These are phyloP conservation scores for Meliscaeva auricollis DNA, from an alignment of 2,888 invertebrate genomes.

Conservation along the genomic window DNA sequence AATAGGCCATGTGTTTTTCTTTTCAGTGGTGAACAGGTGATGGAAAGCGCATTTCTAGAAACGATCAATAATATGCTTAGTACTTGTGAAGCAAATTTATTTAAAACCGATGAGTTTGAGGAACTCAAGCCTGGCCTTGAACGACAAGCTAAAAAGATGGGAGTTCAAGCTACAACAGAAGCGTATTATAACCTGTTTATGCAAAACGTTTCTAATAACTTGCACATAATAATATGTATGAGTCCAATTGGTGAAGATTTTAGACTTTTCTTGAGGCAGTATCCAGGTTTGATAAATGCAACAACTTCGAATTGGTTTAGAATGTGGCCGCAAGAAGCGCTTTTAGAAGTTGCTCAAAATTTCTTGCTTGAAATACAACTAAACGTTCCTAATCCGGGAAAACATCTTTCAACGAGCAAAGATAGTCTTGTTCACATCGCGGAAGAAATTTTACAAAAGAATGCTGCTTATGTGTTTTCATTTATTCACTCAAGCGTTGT, in stretches of 20 bases:
- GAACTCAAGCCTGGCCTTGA: slow-evolving; percentile 85
- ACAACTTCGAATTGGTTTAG: slow-evolving; percentile 96
- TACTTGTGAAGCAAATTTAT: slow-evolving; percentile 95
- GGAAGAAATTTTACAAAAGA: slow-evolving; percentile 87
- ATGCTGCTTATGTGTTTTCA: slow-evolving; percentile 91
- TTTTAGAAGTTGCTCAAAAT: slow-evolving; percentile 94
- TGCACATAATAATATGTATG: slow-evolving; percentile 94
- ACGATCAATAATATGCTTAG: slow-evolving; percentile 95
- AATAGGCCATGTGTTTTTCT: slow-evolving; percentile 91
- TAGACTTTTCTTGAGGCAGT: slow-evolving; percentile 92
- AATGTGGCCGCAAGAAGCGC: slow-evolving; percentile 94
- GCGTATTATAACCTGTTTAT: slow-evolving; percentile 91
- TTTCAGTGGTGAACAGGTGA: slow-evolving; percentile 94
- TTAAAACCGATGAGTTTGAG: slow-evolving; percentile 94
- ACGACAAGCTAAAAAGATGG: slow-evolving; percentile 79
- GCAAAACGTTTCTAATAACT: slow-evolving; percentile 89
- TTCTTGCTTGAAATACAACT: slow-evolving; percentile 91
- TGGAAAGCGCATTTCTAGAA: slow-evolving; percentile 93
- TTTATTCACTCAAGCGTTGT: slow-evolving; percentile 93
- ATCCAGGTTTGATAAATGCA: slow-evolving; percentile 94
- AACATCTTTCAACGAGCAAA: slow-evolving; percentile 80
- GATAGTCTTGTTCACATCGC: slow-evolving; percentile 81
- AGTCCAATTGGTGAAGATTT: slow-evolving; percentile 95
- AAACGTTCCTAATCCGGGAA: slow-evolving; percentile 88
- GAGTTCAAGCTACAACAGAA: slow-evolving; percentile 87